Evolutionary conservation across 2,797 vertebrate genomes (phyloP).

Genomic region (Cygnus olor): DNA sequence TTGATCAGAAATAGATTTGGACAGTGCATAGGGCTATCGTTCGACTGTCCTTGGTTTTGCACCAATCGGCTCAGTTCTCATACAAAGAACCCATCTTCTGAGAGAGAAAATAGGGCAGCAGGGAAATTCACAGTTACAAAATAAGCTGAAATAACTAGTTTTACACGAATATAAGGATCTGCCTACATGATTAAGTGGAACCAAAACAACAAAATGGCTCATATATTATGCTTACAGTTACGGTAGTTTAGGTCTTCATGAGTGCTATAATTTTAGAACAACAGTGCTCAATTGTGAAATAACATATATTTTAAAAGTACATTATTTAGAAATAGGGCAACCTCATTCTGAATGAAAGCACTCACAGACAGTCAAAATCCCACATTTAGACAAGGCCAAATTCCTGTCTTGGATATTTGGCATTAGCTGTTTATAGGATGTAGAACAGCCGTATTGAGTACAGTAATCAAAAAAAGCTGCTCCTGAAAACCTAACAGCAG

Average conservation of each 20-base stretch:
- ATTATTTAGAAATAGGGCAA: neutral
- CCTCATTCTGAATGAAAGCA: constrained; percentile 2
- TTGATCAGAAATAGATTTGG: constrained; percentile 50
- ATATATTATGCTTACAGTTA: neutral
- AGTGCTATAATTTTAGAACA: constrained; percentile 26
- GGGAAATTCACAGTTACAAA: constrained; percentile 27
- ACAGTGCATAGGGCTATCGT: neutral
- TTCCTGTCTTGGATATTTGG: constrained; percentile 20
- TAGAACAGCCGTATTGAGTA: neutral
- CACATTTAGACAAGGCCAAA: neutral
- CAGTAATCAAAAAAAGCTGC: neutral
- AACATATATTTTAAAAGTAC: neutral
- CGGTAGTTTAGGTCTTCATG: neutral
- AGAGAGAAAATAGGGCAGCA: constrained; percentile 40
- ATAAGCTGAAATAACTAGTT: neutral
- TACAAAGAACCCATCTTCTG: constrained; percentile 6
- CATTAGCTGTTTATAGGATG: neutral
- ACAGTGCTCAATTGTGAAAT: neutral
- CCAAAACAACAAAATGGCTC: constrained; percentile 44
- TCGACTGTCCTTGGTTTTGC: constrained; percentile 36
- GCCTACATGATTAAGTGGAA: constrained; percentile 33
- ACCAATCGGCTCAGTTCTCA: constrained; percentile 23
- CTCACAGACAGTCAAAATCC: neutral
- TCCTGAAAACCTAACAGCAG: neutral
- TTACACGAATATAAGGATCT: constrained; percentile 3